Conservation (phyloP, 2,888 invertebrate species). For the Sinodicranocentrus sp. region DNA sequence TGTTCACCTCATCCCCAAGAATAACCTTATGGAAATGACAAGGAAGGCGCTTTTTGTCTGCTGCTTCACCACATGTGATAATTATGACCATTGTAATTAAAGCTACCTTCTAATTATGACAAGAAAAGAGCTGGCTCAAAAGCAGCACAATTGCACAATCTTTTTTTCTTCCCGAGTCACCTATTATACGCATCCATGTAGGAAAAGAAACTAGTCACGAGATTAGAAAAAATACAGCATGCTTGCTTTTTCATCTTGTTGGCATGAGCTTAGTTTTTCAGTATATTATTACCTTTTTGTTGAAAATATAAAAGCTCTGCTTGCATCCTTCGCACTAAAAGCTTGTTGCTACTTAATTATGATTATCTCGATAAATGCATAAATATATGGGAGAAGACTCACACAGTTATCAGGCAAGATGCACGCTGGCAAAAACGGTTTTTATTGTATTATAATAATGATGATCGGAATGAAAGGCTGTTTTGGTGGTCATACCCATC, state of each 20-base stretch:
- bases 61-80: constrained; percentile 26
- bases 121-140: constrained; percentile 29
- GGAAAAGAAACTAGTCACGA: constrained; percentile 50
- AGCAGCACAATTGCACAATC: no score
- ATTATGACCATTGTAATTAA: constrained; percentile 59
- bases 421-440: constrained; percentile 65
- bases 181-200: constrained; percentile 15
- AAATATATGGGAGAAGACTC: neutral
- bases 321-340: constrained; percentile 33
- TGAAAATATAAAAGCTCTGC: constrained; percentile 54
- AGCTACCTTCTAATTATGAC: constrained; percentile 60
- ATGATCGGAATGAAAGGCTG: constrained; percentile 51
- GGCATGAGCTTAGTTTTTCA: neutral
- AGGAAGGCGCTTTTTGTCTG: neutral
- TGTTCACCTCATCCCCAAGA: no score
- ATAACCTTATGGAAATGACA: no score
- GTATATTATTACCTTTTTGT: constrained; percentile 21
- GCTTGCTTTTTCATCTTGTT: no score
- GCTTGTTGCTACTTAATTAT: constrained; percentile 55
- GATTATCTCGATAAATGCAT: constrained; percentile 47
- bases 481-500: constrained; percentile 49
- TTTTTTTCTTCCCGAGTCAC: constrained; percentile 2
- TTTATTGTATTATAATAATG: constrained; percentile 65
- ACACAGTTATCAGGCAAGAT: neutral
- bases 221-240: no score